Evolutionary conservation across 2,888 invertebrate genomes (phyloP).

Genomic region (Megaustenia siamemsis): DNA sequence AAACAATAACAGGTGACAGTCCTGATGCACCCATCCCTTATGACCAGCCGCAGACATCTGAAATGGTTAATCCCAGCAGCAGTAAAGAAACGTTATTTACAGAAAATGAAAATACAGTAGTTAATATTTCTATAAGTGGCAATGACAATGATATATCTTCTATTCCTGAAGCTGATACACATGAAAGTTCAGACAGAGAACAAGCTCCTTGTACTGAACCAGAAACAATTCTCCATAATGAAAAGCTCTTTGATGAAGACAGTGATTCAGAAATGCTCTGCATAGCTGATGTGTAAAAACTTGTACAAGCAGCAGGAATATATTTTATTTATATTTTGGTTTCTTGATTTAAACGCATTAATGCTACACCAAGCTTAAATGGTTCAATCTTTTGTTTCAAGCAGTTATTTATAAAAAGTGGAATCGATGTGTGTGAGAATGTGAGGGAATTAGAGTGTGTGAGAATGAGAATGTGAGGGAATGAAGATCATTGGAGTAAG

Average conservation of each 20-base stretch:
- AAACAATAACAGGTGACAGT: constrained; percentile 14
- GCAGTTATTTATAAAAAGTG: too few relatives aligned
- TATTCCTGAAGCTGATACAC: background rate
- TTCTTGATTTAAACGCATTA: too few relatives aligned
- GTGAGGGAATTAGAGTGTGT: too few relatives aligned
- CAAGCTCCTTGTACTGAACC: background rate
- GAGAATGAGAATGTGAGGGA: too few relatives aligned
- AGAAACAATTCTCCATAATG: background rate
- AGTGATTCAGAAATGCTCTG: constrained; percentile 14
- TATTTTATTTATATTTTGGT: too few relatives aligned
- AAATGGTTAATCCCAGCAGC: background rate
- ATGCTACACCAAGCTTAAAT: too few relatives aligned
- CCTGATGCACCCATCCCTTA: background rate
- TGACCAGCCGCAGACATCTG: background rate
- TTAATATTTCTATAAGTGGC: too few relatives aligned
- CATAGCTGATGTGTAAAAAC: background rate
- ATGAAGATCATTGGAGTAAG: too few relatives aligned
- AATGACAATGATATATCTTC: background rate
- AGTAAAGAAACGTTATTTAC: background rate
- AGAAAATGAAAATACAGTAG: background rate
- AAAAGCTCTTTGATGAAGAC: constrained; percentile 4
- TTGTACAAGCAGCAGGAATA: too few relatives aligned
- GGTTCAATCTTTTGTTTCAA: too few relatives aligned
- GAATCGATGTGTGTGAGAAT: too few relatives aligned
- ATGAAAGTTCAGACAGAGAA: background rate